These are phyloP conservation scores for Ophion slaviceki DNA, from an alignment of 2,888 invertebrate species.

Conservation along the genomic window DNA sequence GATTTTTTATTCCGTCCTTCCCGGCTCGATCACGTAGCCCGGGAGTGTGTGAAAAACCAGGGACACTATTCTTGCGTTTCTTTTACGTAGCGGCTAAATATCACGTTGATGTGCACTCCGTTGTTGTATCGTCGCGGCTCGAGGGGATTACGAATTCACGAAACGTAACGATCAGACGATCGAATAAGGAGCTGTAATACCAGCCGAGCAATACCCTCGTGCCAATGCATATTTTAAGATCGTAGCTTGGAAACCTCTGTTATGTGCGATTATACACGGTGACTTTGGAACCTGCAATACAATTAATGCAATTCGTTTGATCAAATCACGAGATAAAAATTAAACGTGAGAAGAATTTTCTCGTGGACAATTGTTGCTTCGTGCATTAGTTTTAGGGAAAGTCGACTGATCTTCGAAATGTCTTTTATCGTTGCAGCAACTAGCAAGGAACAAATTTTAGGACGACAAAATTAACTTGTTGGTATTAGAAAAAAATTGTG, in stretches of 20 bases:
- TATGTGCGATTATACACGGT: neutral
- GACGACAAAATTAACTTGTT: neutral
- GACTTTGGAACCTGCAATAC: neutral
- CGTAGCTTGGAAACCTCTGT: slow-evolving; percentile 13
- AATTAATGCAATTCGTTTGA: neutral
- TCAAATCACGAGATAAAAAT: neutral
- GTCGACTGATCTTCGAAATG: neutral
- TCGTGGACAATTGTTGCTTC: neutral
- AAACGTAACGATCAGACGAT: slow-evolving; percentile 49
- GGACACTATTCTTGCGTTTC: neutral
- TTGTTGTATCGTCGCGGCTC: slow-evolving; percentile 15
- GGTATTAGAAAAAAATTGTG: neutral
- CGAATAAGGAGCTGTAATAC: slow-evolving; percentile 49
- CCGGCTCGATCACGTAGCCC: slow-evolving; percentile 34
- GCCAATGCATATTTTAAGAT: slow-evolving; percentile 31
- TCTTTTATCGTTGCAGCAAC: neutral
- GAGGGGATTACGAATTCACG: slow-evolving; percentile 54
- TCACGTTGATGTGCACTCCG: slow-evolving; percentile 22
- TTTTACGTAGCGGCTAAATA: slow-evolving; percentile 34
- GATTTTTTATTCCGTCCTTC: slow-evolving; percentile 13
- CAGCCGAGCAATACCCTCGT: slow-evolving; percentile 21
- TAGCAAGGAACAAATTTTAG: neutral
- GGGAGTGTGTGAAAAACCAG: slow-evolving; percentile 31
- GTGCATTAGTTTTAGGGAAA: neutral
- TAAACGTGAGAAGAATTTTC: neutral